Conservation (phyloP, 1,140 invertebrate species). For the Laupala kohalensis region DNA sequence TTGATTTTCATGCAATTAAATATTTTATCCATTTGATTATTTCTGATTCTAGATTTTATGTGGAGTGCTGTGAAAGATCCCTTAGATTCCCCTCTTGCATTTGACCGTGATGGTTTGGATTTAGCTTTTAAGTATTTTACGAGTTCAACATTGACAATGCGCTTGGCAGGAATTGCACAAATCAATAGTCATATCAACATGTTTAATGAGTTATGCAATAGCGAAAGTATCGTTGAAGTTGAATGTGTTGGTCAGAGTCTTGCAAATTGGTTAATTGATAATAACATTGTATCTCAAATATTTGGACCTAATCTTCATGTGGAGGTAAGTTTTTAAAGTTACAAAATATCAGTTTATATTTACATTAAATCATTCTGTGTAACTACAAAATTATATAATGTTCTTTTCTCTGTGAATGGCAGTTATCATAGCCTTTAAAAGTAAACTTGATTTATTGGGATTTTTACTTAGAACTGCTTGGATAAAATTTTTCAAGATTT, state of each 20-base stretch:
- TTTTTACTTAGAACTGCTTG: too few relatives aligned
- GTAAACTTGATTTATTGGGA: too few relatives aligned
- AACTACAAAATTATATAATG: too few relatives aligned
- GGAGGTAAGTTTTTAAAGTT: conserved; percentile 54
- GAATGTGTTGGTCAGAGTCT: conserved; percentile 72
- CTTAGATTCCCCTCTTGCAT: conserved; percentile 67
- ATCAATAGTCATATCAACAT: conserved; percentile 86
- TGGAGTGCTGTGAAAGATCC: conserved; percentile 89
- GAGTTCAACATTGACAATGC: conserved; percentile 82
- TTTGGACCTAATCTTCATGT: conserved; percentile 94
- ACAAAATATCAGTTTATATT: too few relatives aligned
- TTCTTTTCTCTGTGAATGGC: too few relatives aligned
- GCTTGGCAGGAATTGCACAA: conserved; percentile 80
- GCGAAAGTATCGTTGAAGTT: conserved; percentile 67
- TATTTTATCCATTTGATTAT: neutral
- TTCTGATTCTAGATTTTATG: conserved; percentile 59
- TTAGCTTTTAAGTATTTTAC: conserved; percentile 91
- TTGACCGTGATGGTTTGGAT: conserved; percentile 79
- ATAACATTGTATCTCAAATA: conserved; percentile 86
- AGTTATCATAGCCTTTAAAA: too few relatives aligned
- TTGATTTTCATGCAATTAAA: too few relatives aligned
- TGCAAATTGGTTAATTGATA: conserved; percentile 75
- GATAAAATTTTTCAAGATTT: too few relatives aligned
- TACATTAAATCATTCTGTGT: too few relatives aligned
- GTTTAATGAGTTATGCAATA: conserved; percentile 79